Evolutionary conservation across 2,888 invertebrate species (phyloP), one percentile per base, ranked within the genome.

Genomic region (Sminthurinus aureus): DNA sequence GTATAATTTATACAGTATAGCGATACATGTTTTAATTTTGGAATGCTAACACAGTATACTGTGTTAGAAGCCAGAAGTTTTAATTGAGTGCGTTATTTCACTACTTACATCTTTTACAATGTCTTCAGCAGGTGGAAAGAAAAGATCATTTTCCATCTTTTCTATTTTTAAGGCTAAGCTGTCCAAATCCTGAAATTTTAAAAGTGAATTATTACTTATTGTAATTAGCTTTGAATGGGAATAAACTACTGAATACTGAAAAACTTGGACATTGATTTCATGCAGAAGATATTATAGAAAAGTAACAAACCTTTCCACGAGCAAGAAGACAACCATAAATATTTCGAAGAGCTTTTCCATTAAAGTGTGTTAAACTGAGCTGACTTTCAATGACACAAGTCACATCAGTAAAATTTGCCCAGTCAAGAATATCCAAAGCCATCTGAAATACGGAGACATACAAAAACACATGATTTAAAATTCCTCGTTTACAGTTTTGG

Each of bases 401-500:
- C 50, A 87, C 87, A 83, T 88, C 88, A 73, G 74, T 83, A 69
- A 87, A 85, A 91, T 95, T 95, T 82, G 90, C 90, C 98, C 98
- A 98, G 89, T 97, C 97, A 87, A 98, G 91, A 8, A 96, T 94
- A 90, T 98, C 97, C 86, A 98, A 94, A 81, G 97, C 97, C 93
- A 97, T 95, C 93, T 93, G 88, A 51, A 87, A 86, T 71, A 80
- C 80, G 74, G 52, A 52, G 51, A 52, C 20, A 71, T 6, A 67
- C 6, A 67, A 67, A 67, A 67, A 13, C 13, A 67, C n/a, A 18
- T 18, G 67, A 67, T 6, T 13, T 13, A 18, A 67, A n/a, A n/a
- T 67, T 6, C n/a, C n/a, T 67, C 52, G 13, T 8, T 52, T 52
- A 52, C 13, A 52, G 52, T 52, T 52, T 52, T 52, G 13, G 13